Evolutionary conservation across 1,140 invertebrate species (phyloP).

Genomic region (Drosophila persimilis): DNA sequence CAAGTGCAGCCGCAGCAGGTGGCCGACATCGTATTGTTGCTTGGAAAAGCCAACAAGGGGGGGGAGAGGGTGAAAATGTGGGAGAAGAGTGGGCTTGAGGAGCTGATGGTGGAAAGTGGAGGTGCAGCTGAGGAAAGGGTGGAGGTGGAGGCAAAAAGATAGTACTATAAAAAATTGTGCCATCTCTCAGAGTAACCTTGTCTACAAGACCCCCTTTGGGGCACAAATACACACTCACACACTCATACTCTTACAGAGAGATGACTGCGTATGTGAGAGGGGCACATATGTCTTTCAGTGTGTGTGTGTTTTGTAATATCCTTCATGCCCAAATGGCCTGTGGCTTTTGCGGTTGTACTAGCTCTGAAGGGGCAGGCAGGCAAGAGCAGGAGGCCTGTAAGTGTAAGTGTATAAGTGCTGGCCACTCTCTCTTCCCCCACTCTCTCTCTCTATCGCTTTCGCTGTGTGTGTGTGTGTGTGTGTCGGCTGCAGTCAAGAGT

Average conservation of each 20-base stretch:
- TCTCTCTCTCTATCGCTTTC: neutral
- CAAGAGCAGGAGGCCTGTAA: conserved; percentile 30
- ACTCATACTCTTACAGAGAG: too few relatives aligned
- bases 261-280: neutral
- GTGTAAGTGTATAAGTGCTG: conserved; percentile 47
- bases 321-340: conserved; percentile 75
- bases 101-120: too few relatives aligned
- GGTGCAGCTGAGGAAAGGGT: neutral
- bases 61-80: neutral
- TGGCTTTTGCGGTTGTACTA: conserved; percentile 71
- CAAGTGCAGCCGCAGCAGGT: conserved; percentile 79
- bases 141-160: conserved; percentile 28
- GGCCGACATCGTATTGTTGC: conserved; percentile 68
- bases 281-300: conserved; percentile 7
- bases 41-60: conserved; percentile 7
- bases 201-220: conserved; percentile 52
- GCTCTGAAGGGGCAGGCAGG: conserved; percentile 13
- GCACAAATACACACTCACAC: conserved; percentile 8
- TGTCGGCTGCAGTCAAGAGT: conserved; percentile 71
- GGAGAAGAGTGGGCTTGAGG: neutral
- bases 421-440: neutral
- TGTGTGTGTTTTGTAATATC: conserved; percentile 59
- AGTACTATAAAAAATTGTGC: conserved; percentile 57
- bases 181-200: conserved; percentile 69
- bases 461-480: conserved; percentile 21